These are phyloP conservation scores for Oncorhynchus gorbuscha DNA, from an alignment of 2,113 vertebrate species.

Conservation along the genomic window DNA sequence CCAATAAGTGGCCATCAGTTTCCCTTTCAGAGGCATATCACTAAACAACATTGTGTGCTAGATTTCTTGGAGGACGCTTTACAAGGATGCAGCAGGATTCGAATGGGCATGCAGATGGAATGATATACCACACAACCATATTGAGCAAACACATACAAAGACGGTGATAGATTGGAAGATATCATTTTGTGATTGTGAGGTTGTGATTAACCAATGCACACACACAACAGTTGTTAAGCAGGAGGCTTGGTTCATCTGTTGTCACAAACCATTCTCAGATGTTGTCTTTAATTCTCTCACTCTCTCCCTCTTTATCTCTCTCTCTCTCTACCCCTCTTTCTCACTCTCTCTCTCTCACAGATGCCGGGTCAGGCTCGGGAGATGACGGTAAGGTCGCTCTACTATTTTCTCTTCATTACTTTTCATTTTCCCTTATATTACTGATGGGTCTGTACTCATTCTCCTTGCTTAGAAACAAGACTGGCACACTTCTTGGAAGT, in stretches of 20 bases:
- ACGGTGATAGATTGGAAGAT: too few relatives aligned
- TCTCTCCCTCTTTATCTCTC: too few relatives aligned
- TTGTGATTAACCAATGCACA: not conserved
- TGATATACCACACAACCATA: constrained; percentile 28
- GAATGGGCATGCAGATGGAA: constrained; percentile 14
- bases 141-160: not conserved
- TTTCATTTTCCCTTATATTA: not conserved
- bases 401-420: not conserved
- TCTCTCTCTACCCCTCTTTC: too few relatives aligned
- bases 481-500: too few relatives aligned
- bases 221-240: not conserved
- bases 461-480: too few relatives aligned
- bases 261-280: too few relatives aligned
- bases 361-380: constrained; percentile 84
- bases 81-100: constrained; percentile 32
- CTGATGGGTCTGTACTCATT: too few relatives aligned
- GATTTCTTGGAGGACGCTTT: constrained; percentile 43
- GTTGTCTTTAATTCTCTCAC: too few relatives aligned
- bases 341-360: constrained; percentile 53
- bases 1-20: constrained; percentile 49
- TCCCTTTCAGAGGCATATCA: constrained; percentile 52
- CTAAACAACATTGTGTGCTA: constrained; percentile 38
- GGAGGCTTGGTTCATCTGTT: too few relatives aligned
- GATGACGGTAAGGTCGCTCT: constrained; percentile 77
- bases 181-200: not conserved